Conservation (phyloP, 2,888 invertebrate genomes). For the Erebia ligea region DNA sequence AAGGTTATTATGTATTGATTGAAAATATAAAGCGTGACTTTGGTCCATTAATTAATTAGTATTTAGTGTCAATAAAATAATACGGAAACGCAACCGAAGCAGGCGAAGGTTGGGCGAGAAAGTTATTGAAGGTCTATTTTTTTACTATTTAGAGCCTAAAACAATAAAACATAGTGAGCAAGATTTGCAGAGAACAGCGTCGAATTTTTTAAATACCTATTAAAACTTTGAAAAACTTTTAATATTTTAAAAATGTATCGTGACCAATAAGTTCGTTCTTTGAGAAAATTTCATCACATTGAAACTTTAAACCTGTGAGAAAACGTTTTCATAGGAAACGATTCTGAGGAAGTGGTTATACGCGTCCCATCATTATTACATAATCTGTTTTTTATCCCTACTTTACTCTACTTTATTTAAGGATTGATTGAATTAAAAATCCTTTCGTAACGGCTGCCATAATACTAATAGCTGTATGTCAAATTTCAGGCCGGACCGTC, state of each 20-base stretch:
- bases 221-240: no score
- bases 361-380: conserved; percentile 32
- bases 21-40: neutral
- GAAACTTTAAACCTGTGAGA: conserved; percentile 27
- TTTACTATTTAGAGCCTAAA: neutral
- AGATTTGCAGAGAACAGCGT: no score
- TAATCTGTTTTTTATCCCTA: neutral
- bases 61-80: conserved; percentile 5
- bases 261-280: no score
- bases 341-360: conserved; percentile 40
- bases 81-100: neutral
- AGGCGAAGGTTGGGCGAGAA: conserved; percentile 9
- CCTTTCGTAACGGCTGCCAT: no score
- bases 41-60: neutral
- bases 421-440: no score
- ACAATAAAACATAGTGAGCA: neutral
- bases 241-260: no score
- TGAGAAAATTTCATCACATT: neutral
- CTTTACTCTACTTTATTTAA: no score
- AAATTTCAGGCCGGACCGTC: no score
- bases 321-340: conserved; percentile 25
- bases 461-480: no score
- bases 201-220: no score
- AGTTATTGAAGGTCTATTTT: conserved; percentile 10
- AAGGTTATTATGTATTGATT: neutral